Percentiles rank a stretch among this genome's conserved stretches.
Evolutionary conservation across 2,113 vertebrate genomes (phyloP).

Genomic region (Pontoporia blainvillei): DNA sequence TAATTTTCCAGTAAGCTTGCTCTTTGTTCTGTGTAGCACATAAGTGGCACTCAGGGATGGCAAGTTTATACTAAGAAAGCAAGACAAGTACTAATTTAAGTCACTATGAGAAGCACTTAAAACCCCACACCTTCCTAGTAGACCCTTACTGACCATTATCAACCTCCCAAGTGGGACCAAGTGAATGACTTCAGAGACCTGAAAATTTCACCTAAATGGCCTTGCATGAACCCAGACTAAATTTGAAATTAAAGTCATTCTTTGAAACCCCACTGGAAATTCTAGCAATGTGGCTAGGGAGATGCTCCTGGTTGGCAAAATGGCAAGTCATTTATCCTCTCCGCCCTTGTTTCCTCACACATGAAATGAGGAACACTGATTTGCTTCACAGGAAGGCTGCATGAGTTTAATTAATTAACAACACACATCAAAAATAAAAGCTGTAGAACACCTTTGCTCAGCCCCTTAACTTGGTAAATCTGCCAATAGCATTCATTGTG

Average conservation of each 20-base stretch:
- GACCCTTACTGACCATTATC: constrained; percentile 37
- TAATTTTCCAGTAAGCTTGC: constrained; percentile 57
- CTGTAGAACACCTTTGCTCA: constrained; percentile 26
- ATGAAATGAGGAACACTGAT: constrained; percentile 59
- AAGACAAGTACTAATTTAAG: constrained; percentile 54
- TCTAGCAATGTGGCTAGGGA: background rate
- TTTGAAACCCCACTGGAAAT: constrained; percentile 51
- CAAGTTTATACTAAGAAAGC: constrained; percentile 54
- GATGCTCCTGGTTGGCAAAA: constrained; percentile 19
- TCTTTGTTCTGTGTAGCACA: constrained; percentile 46
- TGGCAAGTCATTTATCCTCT: constrained; percentile 50
- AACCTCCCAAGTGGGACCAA: background rate
- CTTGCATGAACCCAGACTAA: constrained; percentile 24
- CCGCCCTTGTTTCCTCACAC: constrained; percentile 53
- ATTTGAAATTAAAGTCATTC: constrained; percentile 54
- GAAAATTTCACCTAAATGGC: constrained; percentile 20
- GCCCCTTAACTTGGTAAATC: background rate
- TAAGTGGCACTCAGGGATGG: constrained; percentile 45
- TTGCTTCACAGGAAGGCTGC: constrained; percentile 41
- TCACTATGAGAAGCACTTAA: constrained; percentile 41
- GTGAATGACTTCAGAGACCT: constrained; percentile 1
- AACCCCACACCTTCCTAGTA: constrained; percentile 1
- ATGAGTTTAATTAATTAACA: constrained; percentile 54
- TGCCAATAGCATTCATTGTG: background rate
- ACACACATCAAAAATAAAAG: constrained; percentile 49